Evolutionary conservation across 2,113 vertebrate genomes (phyloP).

Genomic region (Nannospalax galili): DNA sequence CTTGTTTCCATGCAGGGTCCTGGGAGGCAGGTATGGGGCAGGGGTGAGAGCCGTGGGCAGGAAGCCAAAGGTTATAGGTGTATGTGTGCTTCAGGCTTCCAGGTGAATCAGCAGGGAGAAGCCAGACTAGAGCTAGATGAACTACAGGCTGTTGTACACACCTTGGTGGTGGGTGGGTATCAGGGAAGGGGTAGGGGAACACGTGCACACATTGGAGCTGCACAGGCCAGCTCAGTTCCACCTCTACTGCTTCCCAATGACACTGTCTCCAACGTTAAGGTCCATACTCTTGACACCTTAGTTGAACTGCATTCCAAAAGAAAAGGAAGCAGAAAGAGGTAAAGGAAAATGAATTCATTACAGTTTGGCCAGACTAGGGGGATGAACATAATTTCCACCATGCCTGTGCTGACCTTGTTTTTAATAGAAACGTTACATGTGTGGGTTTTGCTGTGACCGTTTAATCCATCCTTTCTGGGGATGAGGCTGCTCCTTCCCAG

Average conservation of each 20-base stretch:
- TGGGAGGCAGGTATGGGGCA: neutral
- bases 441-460: neutral
- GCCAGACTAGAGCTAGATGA: neutral
- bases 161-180: neutral
- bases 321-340: neutral
- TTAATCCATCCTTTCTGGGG: too few relatives aligned
- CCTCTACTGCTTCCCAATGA: neutral
- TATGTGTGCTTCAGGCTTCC: too few relatives aligned
- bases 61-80: neutral
- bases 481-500: neutral
- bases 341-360: neutral
- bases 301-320: neutral
- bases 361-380: neutral
- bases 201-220: neutral
- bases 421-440: too few relatives aligned
- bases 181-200: too few relatives aligned
- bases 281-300: neutral
- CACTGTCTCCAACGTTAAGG: neutral
- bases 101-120: neutral
- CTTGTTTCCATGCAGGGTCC: neutral
- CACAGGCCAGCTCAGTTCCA: neutral
- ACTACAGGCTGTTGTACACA: fast-evolving
- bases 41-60: too few relatives aligned
- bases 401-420: neutral
- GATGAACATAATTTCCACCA: neutral